Evolutionary conservation across 2,888 invertebrate genomes (phyloP), one percentile per base, ranked within the genome.

Genomic region (Netelia virgata): DNA sequence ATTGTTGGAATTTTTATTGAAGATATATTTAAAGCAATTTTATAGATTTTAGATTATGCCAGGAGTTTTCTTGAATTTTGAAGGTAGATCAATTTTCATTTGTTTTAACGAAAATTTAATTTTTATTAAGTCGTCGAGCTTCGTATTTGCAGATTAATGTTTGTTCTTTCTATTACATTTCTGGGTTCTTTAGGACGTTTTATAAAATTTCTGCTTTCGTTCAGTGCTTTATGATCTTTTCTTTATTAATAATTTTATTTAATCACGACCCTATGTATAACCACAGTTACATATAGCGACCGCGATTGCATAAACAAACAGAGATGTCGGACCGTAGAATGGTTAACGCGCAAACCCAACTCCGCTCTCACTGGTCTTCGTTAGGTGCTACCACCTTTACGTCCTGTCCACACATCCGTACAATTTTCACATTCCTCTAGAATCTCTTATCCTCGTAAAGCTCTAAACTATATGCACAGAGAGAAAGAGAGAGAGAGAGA

Each of bases 241-340:
- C 11, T 72, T 18, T 53, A 66, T 53, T 64, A n/a, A 36, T 55
- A 63, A 80, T 69, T 84, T 59, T 6, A 61, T 80, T 73, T 11
- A 63, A 68, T 47, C 72, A 18, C 18, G 10, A 72, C 47, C 14
- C 8, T 5, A 53, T 63, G 10, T 43, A 61, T 23, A 69, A 70
- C 18, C 18, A 41, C 16, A 77, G 57, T 73, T 64, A 63, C 50
- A 28, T 59, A 55, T 16, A 53, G 47, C 8, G 20, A n/a, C 55
- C 16, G 55, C 18, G 50, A 77, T 84, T 77, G 63, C 66, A 73
- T 28, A 81, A 59, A 57, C 68, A 81, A 81, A 84, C 63, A 63
- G 63, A 77, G 47, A 14, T 20, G 47, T 36, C 47, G 66, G 66
- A 64, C 57, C 36, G 47, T 28, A 10, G 66, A 72, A 72, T 75